These are phyloP conservation scores for Myrmecophaga tridactyla DNA, from an alignment of 2,113 vertebrate genomes.

Conservation along the genomic window DNA sequence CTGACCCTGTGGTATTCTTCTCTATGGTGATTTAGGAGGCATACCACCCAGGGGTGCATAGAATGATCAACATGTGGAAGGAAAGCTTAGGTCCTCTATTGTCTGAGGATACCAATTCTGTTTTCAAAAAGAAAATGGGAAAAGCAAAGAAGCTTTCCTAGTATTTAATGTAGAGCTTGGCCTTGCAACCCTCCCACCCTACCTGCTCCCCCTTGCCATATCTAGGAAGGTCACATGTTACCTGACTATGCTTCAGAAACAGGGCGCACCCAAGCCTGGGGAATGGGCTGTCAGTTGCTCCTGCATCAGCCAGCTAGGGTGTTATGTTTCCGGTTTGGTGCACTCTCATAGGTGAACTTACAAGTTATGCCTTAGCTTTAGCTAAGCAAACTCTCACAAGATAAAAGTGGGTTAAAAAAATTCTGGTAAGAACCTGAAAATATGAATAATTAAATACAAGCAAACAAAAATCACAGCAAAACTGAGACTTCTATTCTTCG, in stretches of 20 bases:
- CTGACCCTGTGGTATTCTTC: background rate
- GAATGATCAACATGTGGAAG: background rate
- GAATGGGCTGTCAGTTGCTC: accelerated
- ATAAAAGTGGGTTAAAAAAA: conserved; percentile 2
- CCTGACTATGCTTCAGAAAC: too few relatives aligned
- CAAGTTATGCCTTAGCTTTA: background rate
- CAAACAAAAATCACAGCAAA: background rate
- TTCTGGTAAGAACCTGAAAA: background rate
- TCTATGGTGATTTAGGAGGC: background rate
- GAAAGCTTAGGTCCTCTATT: background rate
- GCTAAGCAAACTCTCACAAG: background rate
- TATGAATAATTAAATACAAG: background rate
- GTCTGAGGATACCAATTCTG: background rate
- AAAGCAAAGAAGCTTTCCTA: background rate
- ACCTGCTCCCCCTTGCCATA: accelerated
- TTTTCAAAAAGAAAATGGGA: background rate
- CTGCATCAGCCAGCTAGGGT: background rate
- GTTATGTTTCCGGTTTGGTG: background rate
- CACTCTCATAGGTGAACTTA: background rate
- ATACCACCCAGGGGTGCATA: background rate
- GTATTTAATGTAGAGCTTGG: background rate
- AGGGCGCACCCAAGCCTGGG: accelerated
- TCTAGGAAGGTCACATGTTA: background rate
- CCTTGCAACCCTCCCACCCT: background rate
- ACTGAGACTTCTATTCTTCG: background rate